Base-by-base conservation (phyloP, 2,113 vertebrate species). In the Nerophis ophidion region DNA sequence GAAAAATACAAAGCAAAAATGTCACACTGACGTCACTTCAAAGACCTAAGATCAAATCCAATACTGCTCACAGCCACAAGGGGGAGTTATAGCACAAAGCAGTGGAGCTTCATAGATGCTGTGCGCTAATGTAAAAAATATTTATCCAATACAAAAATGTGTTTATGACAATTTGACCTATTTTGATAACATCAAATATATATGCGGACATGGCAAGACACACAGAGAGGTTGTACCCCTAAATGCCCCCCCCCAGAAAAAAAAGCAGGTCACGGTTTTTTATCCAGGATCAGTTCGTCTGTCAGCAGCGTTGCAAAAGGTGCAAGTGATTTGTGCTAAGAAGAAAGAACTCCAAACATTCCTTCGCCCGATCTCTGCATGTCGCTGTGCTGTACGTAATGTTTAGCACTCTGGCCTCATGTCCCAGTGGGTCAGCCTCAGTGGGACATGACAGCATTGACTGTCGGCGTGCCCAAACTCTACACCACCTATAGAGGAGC, bases 391-490 rank as follows among this genome's bases (percentile, higher is more conserved):
- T 56, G 34, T 36, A 68, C 72, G 72, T 55, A 11, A 35, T 52
- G 51, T 79, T 75, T 47, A 60, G 52, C 65, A 12, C 48, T 12
- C 42, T 17, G 48, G 46, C 60, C 40, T 75, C 57, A 61, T 33
- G 61, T 9, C 58, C 58, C 19, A 26, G 17, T 68, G 56, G 62
- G 38, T 75, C 80, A 77, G 70, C 62, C 65, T 48, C 35, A 69
- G 79, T 68, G 73, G 71, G 63, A 69, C 58, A 38, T 19, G 40
- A 33, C 46, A 68, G 62, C 72, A 70, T 77, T 75, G 71, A 68
- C 68, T 58, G 74, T 60, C 72, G 17, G n/a, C 4, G 8, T 54
- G 57, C 63, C 57, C 0, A 8, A 36, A 26, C 60, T 58, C 48
- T 83, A 65, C 49, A 19, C 10, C 11, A 33, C 49, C 19, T 13